Evolutionary conservation across 37 sponge, comb jelly and placozoan species (phyloP).

Genomic region (Beroe ovata): DNA sequence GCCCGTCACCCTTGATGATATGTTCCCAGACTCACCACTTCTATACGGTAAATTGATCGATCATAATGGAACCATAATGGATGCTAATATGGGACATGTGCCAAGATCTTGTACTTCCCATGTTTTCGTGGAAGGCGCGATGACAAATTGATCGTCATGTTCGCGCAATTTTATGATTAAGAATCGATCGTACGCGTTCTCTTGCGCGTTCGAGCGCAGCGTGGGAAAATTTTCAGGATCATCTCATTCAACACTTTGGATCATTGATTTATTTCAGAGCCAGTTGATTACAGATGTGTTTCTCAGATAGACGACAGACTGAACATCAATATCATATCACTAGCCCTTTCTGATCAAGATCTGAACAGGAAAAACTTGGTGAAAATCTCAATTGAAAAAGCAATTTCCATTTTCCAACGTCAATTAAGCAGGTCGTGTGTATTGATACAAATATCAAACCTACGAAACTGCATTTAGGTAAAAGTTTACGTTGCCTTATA

Average conservation of each 20-base stretch:
- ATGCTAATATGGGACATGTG: too few species aligned
- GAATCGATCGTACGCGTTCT: not conserved
- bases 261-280: not conserved
- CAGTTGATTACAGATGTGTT: not conserved
- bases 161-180: not conserved
- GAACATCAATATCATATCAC: not conserved
- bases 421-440: too few species aligned
- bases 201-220: too few species aligned
- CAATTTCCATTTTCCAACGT: too few species aligned
- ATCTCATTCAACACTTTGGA: too few species aligned
- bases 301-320: not conserved
- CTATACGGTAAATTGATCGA: not conserved
- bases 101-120: too few species aligned
- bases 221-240: too few species aligned
- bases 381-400: too few species aligned
- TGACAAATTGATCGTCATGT: not conserved
- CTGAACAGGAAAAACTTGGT: conserved; percentile 3
- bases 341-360: not conserved
- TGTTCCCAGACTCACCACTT: conserved; percentile 40
- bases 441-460: too few species aligned
- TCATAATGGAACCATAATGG: not conserved
- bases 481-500: conserved; percentile 52
- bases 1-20: not conserved
- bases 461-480: too few species aligned
- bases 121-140: not conserved